Base-by-base conservation (phyloP, 2,888 invertebrate species). In the Antheraea yamamai region DNA sequence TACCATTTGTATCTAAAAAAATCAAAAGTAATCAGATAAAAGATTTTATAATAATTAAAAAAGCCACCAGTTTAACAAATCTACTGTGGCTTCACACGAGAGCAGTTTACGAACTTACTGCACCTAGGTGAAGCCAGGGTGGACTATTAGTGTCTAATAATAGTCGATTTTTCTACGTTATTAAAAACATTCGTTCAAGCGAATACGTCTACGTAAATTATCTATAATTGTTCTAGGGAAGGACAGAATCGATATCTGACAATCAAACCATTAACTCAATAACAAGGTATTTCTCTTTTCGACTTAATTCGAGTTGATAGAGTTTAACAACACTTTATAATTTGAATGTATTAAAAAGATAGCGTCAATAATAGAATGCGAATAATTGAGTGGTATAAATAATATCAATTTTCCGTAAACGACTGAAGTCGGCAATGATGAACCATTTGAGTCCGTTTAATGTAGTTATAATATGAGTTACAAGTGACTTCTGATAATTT, bases 181-280 rank as follows among this genome's bases (percentile, higher is more conserved):
- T 35, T 64, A 18, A 68, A 16, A 68, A 61, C 1, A 68, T 30
- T 20, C 35, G 2, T 68, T 68, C 14, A 39, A 70, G 39, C 16
- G 8, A n/a, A 35, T 10, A 39, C 68, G 39, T 39, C 39, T 10
- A 70, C 8, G 70, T 70, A 70, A 70, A 39, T 70, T 70, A 39
- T 70, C 39, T 39, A n/a, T 70, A 70, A 70, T 70, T 70, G 35
- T 39, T 39, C 39, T n/a, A 70, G 70, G 35, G 39, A n/a, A 39
- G 39, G 8, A 39, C 70, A 39, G n/a, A 70, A 70, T 39, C 70
- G 39, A 70, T 70, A 70, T 39, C 20, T n/a, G 2, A 70, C 70
- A 70, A 39, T 70, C n/a, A 70, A 70, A n/a, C 70, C n/a, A 70
- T 70, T 70, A 39, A 70, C n/a, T 70, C 35, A 39, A 39, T 70